phyloP scores from a whole-genome alignment of 2,113 vertebrate genomes.

The Thryonomys swinderianus region DNA sequence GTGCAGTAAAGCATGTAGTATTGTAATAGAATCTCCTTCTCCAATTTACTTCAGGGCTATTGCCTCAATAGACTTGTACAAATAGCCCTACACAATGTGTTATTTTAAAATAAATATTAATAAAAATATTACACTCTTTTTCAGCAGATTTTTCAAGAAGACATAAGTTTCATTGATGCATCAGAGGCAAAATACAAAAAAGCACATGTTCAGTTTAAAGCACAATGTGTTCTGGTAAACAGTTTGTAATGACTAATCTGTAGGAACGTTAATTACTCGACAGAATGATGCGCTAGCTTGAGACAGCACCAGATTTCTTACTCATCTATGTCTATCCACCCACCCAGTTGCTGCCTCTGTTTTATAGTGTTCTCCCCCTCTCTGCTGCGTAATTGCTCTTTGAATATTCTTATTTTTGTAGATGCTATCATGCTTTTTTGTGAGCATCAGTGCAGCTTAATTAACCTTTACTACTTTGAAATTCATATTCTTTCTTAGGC shows the following conservation, averaged over 20 bases:
- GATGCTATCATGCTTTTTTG: background rate
- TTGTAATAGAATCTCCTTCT: constrained; percentile 20
- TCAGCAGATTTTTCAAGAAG: constrained; percentile 41
- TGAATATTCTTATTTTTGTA: constrained; percentile 55
- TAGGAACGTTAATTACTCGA: background rate
- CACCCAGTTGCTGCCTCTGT: background rate
- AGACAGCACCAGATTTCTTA: background rate
- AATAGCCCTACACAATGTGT: background rate
- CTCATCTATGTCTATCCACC: background rate
- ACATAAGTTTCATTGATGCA: constrained; percentile 56
- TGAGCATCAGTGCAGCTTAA: constrained; percentile 38
- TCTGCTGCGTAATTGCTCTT: constrained; percentile 20
- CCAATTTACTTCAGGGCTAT: constrained; percentile 36
- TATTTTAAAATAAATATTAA: constrained; percentile 64
- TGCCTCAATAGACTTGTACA: background rate
- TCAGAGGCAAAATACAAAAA: background rate
- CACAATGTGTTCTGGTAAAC: constrained; percentile 55
- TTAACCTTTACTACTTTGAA: constrained; percentile 71
- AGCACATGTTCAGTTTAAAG: constrained; percentile 50
- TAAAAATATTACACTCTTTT: constrained; percentile 36
- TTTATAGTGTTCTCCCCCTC: background rate
- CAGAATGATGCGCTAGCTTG: background rate
- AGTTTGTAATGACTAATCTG: constrained; percentile 53
- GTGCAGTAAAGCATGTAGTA: constrained; percentile 37
- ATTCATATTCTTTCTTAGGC: constrained; percentile 43